These are phyloP conservation scores for Campaea margaritaria DNA, from an alignment of 2,888 invertebrate genomes.

Conservation along the genomic window DNA sequence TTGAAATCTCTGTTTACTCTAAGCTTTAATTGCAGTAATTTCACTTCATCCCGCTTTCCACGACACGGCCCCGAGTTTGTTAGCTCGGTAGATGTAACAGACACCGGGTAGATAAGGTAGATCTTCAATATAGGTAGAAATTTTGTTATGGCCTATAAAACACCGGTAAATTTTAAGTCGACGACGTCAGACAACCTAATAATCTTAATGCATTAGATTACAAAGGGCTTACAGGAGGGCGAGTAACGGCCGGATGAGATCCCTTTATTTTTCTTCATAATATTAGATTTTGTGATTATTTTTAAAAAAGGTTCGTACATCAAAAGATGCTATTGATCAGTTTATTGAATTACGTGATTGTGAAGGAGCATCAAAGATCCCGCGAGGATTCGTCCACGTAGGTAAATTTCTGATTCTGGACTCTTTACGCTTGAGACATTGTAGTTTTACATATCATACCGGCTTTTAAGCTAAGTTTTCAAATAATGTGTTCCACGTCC, in stretches of 20 bases:
- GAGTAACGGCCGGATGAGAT: conserved; percentile 53
- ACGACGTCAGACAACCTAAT: conserved; percentile 73
- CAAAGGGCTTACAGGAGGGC: conserved; percentile 64
- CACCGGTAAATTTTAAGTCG: conserved; percentile 63
- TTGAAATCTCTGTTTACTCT: conserved; percentile 45
- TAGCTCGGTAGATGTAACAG: conserved; percentile 15
- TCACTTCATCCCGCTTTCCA: conserved; percentile 11
- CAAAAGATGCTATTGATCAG: conserved; percentile 62
- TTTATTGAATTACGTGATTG: conserved; percentile 63
- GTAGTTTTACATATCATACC: background rate
- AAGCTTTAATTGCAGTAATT: conserved; percentile 46
- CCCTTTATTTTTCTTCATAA: conserved; percentile 70
- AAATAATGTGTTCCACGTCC: no score
- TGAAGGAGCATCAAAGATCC: conserved; percentile 36
- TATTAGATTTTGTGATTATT: conserved; percentile 76
- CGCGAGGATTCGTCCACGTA: conserved; percentile 6
- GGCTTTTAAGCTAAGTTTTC: no score
- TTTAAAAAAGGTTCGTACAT: conserved; percentile 64
- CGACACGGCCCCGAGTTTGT: conserved; percentile 14
- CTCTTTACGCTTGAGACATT: background rate
- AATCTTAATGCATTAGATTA: conserved; percentile 79
- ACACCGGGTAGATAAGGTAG: conserved; percentile 20
- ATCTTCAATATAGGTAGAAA: conserved; percentile 22
- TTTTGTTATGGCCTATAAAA: conserved; percentile 46
- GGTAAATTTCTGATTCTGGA: conserved; percentile 7